Percentiles rank a stretch among this genome's conserved stretches.
Conservation (phyloP, 2,113 vertebrate species). For the Typhlomys cinereus region DNA sequence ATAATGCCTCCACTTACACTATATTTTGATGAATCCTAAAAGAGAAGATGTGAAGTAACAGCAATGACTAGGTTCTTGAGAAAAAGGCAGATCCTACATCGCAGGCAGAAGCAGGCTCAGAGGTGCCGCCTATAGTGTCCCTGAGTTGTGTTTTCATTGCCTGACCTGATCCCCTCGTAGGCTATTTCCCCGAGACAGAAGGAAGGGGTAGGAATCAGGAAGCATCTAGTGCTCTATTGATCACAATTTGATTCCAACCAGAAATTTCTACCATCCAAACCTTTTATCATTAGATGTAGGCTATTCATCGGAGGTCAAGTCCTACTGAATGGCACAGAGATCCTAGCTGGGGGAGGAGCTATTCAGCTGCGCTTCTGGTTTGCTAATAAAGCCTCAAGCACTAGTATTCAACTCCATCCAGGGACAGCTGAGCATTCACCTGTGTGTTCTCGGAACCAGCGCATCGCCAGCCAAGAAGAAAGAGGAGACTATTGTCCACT, state of each 20-base stretch:
- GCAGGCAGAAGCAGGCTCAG: background rate
- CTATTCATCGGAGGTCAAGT: background rate
- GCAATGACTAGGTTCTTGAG: background rate
- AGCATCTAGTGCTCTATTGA: background rate
- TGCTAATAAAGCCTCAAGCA: background rate
- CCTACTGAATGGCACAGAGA: background rate
- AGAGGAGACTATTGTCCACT: background rate
- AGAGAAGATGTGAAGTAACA: background rate
- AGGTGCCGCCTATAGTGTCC: background rate
- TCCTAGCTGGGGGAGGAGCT: no score
- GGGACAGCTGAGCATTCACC: no score
- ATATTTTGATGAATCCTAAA: background rate
- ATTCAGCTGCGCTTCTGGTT: background rate
- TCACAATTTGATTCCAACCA: background rate
- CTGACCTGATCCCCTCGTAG: background rate
- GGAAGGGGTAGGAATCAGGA: background rate
- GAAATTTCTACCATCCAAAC: background rate
- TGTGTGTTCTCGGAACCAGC: background rate
- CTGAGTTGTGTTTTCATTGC: background rate
- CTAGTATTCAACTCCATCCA: accelerated
- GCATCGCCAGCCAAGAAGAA: background rate
- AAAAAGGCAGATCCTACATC: background rate
- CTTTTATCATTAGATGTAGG: background rate
- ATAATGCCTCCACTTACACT: background rate
- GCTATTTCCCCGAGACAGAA: no score